A percentile compares a stretch with the other conserved stretches of the same genome.
phyloP scores from a whole-genome alignment of 2,888 invertebrate species.

The Agapetus fuscipes region DNA sequence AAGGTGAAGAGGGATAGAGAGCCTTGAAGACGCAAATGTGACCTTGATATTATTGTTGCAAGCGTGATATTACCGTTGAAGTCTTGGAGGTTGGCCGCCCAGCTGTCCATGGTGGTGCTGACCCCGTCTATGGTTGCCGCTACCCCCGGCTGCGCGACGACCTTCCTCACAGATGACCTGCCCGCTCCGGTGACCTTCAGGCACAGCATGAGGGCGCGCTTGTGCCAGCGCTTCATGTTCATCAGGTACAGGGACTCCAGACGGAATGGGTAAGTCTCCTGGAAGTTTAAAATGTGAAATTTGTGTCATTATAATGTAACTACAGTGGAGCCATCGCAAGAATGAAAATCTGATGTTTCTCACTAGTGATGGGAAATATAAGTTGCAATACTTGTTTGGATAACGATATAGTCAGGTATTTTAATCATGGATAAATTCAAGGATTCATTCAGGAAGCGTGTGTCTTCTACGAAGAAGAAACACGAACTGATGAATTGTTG shows the following conservation, averaged over 20 bases:
- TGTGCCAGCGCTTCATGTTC: constrained; percentile 17
- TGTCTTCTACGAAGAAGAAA: no score
- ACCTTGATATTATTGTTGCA: no score
- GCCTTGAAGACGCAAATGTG: no score
- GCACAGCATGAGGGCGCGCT: constrained; percentile 8
- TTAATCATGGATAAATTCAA: no score
- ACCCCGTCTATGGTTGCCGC: constrained; percentile 12
- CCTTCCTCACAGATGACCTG: constrained; percentile 9
- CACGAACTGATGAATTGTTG: no score
- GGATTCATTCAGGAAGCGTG: no score
- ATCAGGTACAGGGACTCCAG: constrained; percentile 15
- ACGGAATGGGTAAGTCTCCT: constrained; percentile 17
- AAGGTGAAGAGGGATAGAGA: no score
- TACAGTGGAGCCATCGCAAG: neutral
- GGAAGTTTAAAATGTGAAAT: neutral
- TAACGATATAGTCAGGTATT: no score
- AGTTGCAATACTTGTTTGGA: neutral
- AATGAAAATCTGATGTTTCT: neutral
- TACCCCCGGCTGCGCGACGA: constrained; percentile 7
- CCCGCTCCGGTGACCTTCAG: constrained; percentile 16
- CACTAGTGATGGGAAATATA: no score
- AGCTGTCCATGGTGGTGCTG: constrained; percentile 10
- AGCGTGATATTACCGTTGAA: constrained; percentile 16
- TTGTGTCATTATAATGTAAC: no score
- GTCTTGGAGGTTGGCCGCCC: constrained; percentile 13